These are phyloP conservation scores for Ephialtes manifestator DNA, from an alignment of 2,888 invertebrate genomes.

Conservation along the genomic window DNA sequence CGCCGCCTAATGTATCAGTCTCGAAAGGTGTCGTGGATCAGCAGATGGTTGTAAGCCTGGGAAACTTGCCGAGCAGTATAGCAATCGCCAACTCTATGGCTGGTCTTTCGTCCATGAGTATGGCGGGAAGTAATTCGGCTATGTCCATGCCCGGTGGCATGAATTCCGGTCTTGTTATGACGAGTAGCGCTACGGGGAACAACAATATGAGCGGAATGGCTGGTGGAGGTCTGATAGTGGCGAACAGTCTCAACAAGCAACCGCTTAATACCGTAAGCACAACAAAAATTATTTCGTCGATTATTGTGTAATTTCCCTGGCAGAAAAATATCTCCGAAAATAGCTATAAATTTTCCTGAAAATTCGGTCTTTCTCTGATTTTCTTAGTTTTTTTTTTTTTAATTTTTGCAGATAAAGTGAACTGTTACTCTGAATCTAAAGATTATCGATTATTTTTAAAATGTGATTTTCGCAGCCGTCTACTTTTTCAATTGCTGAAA, in stretches of 20 bases:
- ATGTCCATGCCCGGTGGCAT: constrained; percentile 85
- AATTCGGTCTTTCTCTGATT: no score
- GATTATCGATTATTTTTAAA: no score
- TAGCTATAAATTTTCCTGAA: no score
- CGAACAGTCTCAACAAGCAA: constrained; percentile 92
- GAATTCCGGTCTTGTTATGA: constrained; percentile 92
- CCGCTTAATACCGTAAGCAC: constrained; percentile 86
- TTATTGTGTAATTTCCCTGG: no score
- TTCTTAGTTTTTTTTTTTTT: no score
- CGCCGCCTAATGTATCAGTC: constrained; percentile 94
- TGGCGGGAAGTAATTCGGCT: constrained; percentile 85
- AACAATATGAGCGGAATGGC: constrained; percentile 88
- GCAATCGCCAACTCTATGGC: constrained; percentile 86
- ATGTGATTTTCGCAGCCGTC: no score
- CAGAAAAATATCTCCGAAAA: no score
- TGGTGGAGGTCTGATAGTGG: constrained; percentile 91
- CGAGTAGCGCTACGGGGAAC: constrained; percentile 90
- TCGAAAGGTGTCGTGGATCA: constrained; percentile 89
- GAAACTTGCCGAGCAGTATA: constrained; percentile 87
- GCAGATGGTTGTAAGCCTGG: constrained; percentile 88
- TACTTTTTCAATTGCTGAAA: no score
- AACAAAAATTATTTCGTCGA: neutral
- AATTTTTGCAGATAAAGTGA: no score
- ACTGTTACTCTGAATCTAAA: no score
- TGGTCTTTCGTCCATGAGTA: constrained; percentile 88